Conservation (phyloP, 2,113 vertebrate genomes). For the Perccottus glenii region DNA sequence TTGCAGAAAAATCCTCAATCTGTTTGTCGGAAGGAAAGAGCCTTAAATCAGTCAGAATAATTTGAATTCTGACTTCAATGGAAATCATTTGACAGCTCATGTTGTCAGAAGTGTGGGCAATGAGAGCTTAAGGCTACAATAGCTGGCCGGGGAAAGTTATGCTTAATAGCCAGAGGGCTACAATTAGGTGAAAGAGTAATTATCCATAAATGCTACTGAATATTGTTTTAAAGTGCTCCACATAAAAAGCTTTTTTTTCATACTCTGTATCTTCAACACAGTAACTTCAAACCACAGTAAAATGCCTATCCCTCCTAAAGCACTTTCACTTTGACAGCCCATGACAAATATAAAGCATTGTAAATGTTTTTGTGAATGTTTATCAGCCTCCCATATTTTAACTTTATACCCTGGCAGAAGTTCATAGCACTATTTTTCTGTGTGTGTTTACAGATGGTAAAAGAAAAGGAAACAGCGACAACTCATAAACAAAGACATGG, state of each 20-base stretch:
- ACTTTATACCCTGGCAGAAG: constrained; percentile 10
- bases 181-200: constrained; percentile 31
- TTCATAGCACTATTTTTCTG: constrained; percentile 11
- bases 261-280: not conserved
- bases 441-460: not conserved
- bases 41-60: constrained; percentile 20
- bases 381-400: constrained; percentile 19
- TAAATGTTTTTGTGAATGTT: constrained; percentile 8
- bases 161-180: constrained; percentile 35
- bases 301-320: constrained; percentile 24
- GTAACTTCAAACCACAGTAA: constrained; percentile 17
- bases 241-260: not conserved
- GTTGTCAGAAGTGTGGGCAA: constrained; percentile 5
- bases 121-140: constrained; percentile 27
- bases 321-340: not conserved
- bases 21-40: constrained; percentile 7
- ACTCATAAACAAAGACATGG: no score
- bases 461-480: no score
- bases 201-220: constrained; percentile 24
- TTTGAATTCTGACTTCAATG: not conserved
- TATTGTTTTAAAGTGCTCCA: constrained; percentile 9
- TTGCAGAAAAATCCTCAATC: constrained; percentile 11
- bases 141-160: constrained; percentile 20
- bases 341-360: constrained; percentile 17
- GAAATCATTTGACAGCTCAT: not conserved